Conservation (phyloP, 2,113 vertebrate genomes). For the Neolamprologus fasciatus region DNA sequence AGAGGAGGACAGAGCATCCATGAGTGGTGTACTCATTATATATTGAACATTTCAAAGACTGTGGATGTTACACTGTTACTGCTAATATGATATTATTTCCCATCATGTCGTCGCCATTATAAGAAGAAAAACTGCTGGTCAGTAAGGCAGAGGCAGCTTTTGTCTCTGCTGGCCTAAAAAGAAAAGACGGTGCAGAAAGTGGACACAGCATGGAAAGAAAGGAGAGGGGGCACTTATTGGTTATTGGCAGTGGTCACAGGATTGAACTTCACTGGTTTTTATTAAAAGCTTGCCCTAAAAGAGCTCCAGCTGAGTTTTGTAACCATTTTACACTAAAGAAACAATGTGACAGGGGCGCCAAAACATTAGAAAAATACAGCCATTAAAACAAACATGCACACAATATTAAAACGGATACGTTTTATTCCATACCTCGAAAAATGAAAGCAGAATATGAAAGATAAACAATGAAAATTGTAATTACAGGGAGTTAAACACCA, state of each 20-base stretch:
- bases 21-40: neutral
- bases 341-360: neutral
- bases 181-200: neutral
- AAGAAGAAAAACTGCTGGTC: neutral
- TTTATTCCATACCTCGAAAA: neutral
- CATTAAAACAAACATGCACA: neutral
- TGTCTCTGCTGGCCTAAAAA: neutral
- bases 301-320: neutral
- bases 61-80: neutral
- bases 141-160: neutral
- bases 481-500: neutral
- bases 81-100: neutral
- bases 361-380: neutral
- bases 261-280: neutral
- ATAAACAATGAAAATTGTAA: neutral
- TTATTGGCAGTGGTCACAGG: neutral
- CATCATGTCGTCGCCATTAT: neutral
- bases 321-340: neutral
- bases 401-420: neutral
- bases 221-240: neutral
- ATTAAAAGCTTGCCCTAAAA: neutral
- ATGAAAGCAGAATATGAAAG: neutral
- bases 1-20: constrained; percentile 31
- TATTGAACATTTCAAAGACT: neutral
- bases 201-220: neutral